Percentiles rank a stretch among this genome's conserved stretches.
Conservation (phyloP, 2,797 vertebrate genomes). For the Australoheros facetus region DNA sequence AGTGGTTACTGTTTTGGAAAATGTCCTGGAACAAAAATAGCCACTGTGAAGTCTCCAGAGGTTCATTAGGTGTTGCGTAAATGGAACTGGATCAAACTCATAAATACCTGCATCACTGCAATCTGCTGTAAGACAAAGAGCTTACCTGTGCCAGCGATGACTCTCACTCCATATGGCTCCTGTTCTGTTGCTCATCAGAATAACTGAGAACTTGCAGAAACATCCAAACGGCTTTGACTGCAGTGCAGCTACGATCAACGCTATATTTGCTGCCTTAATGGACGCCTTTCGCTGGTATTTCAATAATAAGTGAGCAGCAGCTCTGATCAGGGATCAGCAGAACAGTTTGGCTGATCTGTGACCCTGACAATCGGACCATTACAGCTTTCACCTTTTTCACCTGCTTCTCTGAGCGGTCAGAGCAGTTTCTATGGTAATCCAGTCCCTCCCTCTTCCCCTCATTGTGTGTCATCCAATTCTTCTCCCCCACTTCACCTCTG, state of each 20-base stretch:
- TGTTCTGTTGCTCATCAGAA: conserved; percentile 10
- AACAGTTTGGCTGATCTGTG: not conserved
- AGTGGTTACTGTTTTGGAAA: not conserved
- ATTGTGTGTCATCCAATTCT: conserved; percentile 61
- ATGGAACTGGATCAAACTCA: conserved; percentile 38
- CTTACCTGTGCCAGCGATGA: conserved; percentile 50
- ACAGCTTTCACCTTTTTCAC: conserved; percentile 51
- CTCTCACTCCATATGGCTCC: conserved; percentile 56
- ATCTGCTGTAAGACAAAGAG: conserved; percentile 44
- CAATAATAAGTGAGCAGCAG: not conserved
- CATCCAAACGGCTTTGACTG: not conserved
- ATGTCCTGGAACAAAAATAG: conserved; percentile 14
- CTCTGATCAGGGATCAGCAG: not conserved
- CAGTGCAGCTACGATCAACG: not conserved
- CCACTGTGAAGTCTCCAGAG: not conserved
- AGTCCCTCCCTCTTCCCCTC: conserved; percentile 67
- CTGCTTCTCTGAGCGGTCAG: conserved; percentile 49
- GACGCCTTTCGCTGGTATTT: not conserved
- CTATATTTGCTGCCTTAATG: not conserved
- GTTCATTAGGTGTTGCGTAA: conserved; percentile 5
- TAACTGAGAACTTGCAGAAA: not conserved
- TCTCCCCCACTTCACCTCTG: conserved; percentile 38
- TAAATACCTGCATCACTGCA: conserved; percentile 72
- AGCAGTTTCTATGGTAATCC: conserved; percentile 67
- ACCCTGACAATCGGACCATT: conserved; percentile 45